A percentile compares a stretch with the other conserved stretches of the same genome.
Evolutionary conservation across 2,113 vertebrate genomes (phyloP).

Genomic region (Anguilla japonica): DNA sequence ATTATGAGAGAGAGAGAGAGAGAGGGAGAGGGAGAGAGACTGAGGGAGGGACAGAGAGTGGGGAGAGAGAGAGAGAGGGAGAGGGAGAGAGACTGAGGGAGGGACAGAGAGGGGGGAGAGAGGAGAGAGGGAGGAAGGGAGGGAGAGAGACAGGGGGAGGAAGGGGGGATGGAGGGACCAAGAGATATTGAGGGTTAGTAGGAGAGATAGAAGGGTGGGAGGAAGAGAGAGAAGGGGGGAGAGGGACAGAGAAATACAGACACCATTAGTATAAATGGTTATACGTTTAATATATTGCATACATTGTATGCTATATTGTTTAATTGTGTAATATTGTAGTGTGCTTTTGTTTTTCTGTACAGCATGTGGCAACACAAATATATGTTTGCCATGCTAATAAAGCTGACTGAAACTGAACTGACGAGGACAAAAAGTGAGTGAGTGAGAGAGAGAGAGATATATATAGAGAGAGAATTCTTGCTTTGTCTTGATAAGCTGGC

Average conservation of each 20-base stretch:
- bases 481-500: background rate
- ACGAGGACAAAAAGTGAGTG: background rate
- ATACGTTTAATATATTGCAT: background rate
- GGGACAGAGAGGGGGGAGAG: background rate
- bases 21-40: background rate
- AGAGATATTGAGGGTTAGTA: background rate
- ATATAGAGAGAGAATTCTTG: background rate
- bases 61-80: background rate
- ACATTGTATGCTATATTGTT: background rate
- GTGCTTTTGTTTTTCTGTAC: too few relatives aligned
- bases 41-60: background rate
- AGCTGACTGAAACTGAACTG: background rate
- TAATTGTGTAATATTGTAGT: background rate
- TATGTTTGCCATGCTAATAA: too few relatives aligned
- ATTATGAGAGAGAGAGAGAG: background rate
- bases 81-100: background rate
- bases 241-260: background rate
- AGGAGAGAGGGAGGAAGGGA: background rate
- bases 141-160: background rate
- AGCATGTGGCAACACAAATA: too few relatives aligned
- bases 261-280: background rate
- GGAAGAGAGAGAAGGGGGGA: conserved; percentile 14
- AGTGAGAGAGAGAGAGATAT: background rate
- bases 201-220: conserved; percentile 32
- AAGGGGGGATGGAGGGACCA: background rate